phyloP scores from a whole-genome alignment of 2,888 invertebrate genomes.

The Apotomis capreana region DNA sequence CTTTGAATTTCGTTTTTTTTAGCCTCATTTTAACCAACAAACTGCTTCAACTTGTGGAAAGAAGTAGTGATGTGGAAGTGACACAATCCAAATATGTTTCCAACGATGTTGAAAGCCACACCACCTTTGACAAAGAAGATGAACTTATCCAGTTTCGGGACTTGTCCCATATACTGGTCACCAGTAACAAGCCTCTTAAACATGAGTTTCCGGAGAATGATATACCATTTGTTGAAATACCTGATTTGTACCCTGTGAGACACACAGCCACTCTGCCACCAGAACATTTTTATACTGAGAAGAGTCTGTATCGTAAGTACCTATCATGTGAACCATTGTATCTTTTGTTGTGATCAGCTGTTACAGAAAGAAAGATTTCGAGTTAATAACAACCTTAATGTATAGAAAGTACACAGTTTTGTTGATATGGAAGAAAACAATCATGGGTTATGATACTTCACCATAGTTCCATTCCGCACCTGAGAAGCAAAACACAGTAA shows the following conservation, averaged over 20 bases:
- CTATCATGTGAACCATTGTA: not conserved
- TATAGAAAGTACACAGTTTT: too few relatives aligned
- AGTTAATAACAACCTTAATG: too few relatives aligned
- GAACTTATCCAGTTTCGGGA: constrained; percentile 86
- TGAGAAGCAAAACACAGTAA: too few relatives aligned
- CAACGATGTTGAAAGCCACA: constrained; percentile 83
- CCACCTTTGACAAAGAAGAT: constrained; percentile 84
- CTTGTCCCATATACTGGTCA: constrained; percentile 86
- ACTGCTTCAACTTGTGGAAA: constrained; percentile 87
- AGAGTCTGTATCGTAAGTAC: constrained; percentile 89
- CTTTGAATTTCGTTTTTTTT: constrained; percentile 50
- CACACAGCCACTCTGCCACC: constrained; percentile 86
- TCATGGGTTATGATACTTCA: too few relatives aligned
- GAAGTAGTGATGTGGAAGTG: constrained; percentile 80
- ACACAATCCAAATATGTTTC: constrained; percentile 82
- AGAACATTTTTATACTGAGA: constrained; percentile 85
- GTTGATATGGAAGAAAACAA: too few relatives aligned
- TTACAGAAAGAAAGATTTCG: too few relatives aligned
- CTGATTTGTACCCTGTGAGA: constrained; percentile 89
- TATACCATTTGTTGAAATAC: constrained; percentile 82
- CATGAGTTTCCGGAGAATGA: constrained; percentile 76
- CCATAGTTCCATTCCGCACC: too few relatives aligned
- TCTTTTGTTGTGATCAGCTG: too few relatives aligned
- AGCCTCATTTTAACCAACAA: constrained; percentile 87
- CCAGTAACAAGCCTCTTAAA: constrained; percentile 84